Evolutionary conservation across 2,888 invertebrate genomes (phyloP).

Genomic region (Drosophila engyochracea): DNA sequence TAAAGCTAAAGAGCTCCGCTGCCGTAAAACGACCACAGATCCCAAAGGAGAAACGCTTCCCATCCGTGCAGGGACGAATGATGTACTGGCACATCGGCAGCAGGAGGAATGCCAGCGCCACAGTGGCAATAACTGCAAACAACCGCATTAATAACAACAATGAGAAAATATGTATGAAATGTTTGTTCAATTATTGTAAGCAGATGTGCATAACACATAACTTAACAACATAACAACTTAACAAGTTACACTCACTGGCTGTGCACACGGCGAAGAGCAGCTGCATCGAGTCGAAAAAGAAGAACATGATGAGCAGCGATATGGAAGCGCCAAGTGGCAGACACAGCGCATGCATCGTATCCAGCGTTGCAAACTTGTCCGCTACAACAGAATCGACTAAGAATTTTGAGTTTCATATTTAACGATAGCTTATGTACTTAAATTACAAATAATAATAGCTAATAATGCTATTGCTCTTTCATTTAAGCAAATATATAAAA

Average conservation of each 20-base stretch:
- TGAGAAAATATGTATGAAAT: neutral
- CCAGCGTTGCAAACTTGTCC: conserved; percentile 95
- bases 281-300: conserved; percentile 99
- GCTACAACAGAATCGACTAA: conserved; percentile 49
- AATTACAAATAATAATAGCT: neutral
- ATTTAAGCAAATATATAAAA: neutral
- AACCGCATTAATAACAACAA: neutral
- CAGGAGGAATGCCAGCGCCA: conserved; percentile 97
- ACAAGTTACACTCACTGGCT: conserved; percentile 91
- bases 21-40: conserved; percentile 97
- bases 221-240: neutral
- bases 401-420: conserved; percentile 9
- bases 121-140: conserved; percentile 95
- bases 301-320: conserved; percentile 98
- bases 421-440: neutral
- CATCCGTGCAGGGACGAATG: conserved; percentile 93
- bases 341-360: conserved; percentile 98
- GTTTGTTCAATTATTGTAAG: neutral
- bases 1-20: conserved; percentile 97
- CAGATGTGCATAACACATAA: neutral
- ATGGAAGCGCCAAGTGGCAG: conserved; percentile 98
- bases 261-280: conserved; percentile 98
- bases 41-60: conserved; percentile 94
- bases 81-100: conserved; percentile 99
- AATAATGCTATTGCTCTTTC: neutral